phyloP scores from a whole-genome alignment of 2,888 invertebrate genomes.

The Apotomis capreana region DNA sequence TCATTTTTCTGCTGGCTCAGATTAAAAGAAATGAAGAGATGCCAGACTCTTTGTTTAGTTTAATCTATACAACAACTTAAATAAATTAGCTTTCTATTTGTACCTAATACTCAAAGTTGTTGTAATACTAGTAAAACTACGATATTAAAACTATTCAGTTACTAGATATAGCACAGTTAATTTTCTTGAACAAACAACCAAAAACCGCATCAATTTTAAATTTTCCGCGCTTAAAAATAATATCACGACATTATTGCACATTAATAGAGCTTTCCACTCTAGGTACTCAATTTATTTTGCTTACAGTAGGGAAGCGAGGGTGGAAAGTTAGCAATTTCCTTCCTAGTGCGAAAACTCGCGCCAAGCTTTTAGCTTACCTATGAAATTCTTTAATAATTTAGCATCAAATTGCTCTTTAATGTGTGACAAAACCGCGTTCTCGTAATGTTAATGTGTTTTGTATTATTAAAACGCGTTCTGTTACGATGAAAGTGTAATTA shows the following conservation, averaged over 20 bases:
- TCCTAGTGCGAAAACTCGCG: slow-evolving; percentile 23
- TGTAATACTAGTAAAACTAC: too few relatives aligned
- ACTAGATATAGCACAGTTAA: too few relatives aligned
- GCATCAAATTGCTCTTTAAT: slow-evolving; percentile 31
- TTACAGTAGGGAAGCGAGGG: slow-evolving; percentile 11
- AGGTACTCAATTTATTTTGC: neutral
- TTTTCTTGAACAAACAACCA: too few relatives aligned
- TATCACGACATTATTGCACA: slow-evolving; percentile 1
- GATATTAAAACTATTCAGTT: too few relatives aligned
- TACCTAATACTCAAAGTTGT: too few relatives aligned
- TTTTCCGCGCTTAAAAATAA: slow-evolving; percentile 19
- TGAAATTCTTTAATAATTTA: slow-evolving; percentile 34
- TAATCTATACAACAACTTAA: too few relatives aligned
- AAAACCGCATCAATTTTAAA: neutral
- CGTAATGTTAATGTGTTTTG: slow-evolving; percentile 2
- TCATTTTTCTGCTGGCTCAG: too few relatives aligned
- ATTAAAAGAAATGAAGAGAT: too few relatives aligned
- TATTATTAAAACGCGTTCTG: slow-evolving; percentile 15
- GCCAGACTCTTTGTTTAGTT: too few relatives aligned
- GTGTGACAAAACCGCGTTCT: slow-evolving; percentile 11
- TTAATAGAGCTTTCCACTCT: slow-evolving; percentile 4
- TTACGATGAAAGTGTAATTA: neutral
- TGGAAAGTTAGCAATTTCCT: slow-evolving; percentile 36
- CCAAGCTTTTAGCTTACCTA: slow-evolving; percentile 16
- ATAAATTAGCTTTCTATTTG: too few relatives aligned